phyloP scores from a whole-genome alignment of 2,888 invertebrate genomes.

The Arctia plantaginis region DNA sequence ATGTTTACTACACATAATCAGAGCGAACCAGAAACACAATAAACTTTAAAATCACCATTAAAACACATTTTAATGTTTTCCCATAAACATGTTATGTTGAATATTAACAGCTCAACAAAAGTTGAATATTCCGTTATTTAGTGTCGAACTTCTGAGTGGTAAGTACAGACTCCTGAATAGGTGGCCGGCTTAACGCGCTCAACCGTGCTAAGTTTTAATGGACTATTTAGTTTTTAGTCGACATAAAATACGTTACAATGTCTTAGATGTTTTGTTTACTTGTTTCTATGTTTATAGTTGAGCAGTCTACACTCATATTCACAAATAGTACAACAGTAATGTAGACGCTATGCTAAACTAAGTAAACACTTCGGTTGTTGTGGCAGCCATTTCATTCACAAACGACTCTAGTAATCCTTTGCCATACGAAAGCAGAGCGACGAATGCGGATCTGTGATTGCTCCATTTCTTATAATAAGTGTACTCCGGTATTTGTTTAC shows the following conservation, averaged over 20 bases:
- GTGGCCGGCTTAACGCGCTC: conserved; percentile 25
- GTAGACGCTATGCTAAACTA: background rate
- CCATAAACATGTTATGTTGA: background rate
- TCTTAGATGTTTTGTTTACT: conserved; percentile 14
- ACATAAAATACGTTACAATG: conserved; percentile 29
- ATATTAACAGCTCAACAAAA: conserved; percentile 12
- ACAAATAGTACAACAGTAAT: background rate
- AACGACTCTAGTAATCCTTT: background rate
- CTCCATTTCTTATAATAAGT: background rate
- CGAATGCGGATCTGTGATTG: background rate
- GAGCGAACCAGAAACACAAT: background rate
- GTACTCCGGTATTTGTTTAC: background rate
- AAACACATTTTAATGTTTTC: background rate
- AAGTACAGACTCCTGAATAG: conserved; percentile 30
- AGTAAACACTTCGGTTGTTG: background rate
- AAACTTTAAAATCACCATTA: background rate
- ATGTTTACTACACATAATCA: background rate
- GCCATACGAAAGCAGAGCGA: background rate
- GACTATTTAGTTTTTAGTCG: conserved; percentile 25
- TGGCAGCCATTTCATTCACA: background rate
- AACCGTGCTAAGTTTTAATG: conserved; percentile 31
- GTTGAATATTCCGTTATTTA: conserved; percentile 32
- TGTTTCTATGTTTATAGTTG: background rate
- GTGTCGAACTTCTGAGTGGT: conserved; percentile 42
- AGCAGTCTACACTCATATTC: background rate